These are phyloP conservation scores for Sylvietta virens DNA, from an alignment of 2,113 vertebrate species.

Conservation along the genomic window DNA sequence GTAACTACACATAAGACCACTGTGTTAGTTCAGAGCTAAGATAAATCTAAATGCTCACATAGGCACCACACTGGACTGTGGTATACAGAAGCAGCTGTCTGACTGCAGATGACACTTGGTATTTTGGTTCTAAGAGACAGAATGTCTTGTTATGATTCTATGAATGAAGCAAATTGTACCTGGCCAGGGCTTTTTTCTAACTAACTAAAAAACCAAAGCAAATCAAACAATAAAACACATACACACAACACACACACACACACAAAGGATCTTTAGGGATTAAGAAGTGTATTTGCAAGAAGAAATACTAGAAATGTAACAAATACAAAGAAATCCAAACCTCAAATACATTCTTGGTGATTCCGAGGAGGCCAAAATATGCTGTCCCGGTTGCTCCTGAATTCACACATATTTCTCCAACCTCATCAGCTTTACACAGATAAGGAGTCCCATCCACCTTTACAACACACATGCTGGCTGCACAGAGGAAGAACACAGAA, in stretches of 20 bases:
- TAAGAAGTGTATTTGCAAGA: background rate
- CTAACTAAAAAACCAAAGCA: background rate
- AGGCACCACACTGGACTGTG: background rate
- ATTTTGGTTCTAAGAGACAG: background rate
- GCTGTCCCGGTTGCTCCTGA: constrained; percentile 82
- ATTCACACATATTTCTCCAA: constrained; percentile 92
- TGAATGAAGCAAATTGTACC: background rate
- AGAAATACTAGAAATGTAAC: background rate
- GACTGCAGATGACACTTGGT: background rate
- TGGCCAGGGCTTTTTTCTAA: background rate
- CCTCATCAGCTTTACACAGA: constrained; percentile 90
- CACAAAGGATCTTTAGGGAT: background rate
- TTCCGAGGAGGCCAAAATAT: constrained; percentile 89
- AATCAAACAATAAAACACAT: background rate
- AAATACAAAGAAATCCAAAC: constrained; percentile 57
- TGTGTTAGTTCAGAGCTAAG: background rate
- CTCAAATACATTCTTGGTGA: constrained; percentile 95
- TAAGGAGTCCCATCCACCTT: constrained; percentile 88
- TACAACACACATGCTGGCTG: constrained; percentile 88
- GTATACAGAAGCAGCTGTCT: background rate
- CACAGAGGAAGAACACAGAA: background rate
- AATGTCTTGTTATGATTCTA: background rate
- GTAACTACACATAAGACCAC: background rate
- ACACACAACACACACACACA: background rate
- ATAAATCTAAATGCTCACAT: background rate